Conservation (phyloP, 2,113 vertebrate genomes). For the Bolborhynchus lineola region DNA sequence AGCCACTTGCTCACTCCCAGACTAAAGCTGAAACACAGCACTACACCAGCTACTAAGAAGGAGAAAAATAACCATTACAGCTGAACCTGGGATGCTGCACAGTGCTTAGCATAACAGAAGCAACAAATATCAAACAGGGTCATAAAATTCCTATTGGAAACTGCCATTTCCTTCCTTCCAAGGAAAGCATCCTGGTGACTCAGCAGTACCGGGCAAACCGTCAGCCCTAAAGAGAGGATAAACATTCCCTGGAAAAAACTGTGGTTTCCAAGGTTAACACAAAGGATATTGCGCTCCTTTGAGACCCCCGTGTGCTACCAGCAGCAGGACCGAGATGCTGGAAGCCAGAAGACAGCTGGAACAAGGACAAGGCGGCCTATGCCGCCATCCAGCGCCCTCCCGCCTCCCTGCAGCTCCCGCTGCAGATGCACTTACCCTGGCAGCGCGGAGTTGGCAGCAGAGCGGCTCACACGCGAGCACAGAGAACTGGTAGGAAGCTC, state of each 20-base stretch:
- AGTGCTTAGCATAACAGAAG: background rate
- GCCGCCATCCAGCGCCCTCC: background rate
- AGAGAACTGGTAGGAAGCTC: background rate
- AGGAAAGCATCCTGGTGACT: background rate
- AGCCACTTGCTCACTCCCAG: background rate
- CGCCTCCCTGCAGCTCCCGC: background rate
- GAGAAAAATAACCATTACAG: background rate
- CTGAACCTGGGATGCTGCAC: background rate
- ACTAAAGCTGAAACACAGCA: background rate
- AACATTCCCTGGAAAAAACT: background rate
- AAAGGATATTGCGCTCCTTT: background rate
- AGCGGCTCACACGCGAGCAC: accelerated
- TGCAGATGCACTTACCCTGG: too few relatives aligned
- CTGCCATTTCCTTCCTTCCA: background rate
- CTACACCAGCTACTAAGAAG: background rate
- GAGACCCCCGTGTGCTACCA: accelerated
- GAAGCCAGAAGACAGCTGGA: background rate
- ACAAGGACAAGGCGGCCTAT: background rate
- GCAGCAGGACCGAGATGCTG: background rate
- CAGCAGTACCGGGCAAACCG: background rate
- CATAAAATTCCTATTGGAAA: background rate
- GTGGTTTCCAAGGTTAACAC: background rate
- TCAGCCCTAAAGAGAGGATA: background rate
- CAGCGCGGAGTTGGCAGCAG: background rate
- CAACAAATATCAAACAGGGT: background rate